Evolutionary conservation across 1,140 invertebrate genomes (phyloP), one percentile per base, ranked within the genome.

Genomic region (Drosophila repletoides): DNA sequence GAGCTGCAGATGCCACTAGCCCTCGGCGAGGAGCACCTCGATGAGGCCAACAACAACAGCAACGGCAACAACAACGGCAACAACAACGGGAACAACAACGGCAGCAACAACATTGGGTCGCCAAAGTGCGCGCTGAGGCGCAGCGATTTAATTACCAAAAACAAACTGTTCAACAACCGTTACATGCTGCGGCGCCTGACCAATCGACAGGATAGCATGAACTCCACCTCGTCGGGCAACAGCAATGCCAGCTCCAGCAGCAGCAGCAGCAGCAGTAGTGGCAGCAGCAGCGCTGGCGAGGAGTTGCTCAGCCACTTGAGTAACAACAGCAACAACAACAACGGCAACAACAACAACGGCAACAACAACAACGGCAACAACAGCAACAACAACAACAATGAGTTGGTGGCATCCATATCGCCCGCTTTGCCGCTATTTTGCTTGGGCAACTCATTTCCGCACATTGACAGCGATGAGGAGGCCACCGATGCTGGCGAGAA

Each of bases 391-490:
- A 63, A 60, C 7, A 40, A 26, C 15, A 56, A 49, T 36, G 56
- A 63, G 24, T 31, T 71, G 22, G 43, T 41, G 40, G 64, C 59
- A 52, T 88, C 76, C 34, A 86, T 43, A 9, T 89, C 88, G 31
- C 88, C 88, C 22, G 76, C 88, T 5, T 58, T 90, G 65, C 92
- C 92, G 12, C 92, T 92, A 81, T 94, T 94, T 76, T 93, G 94
- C 87, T 90, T 94, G 52, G 93, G 92, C 5, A 93, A 93, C n/a
- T 93, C 93, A 58, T 94, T 94, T 89, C 92, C 92, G 38, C 94
- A 94, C 88, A 94, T 94, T 69, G 94, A 94, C 88, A 94, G 93
- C 75, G 94, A 94, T 74, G 94, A 94, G 61, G 94, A 94, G 76
- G 93, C 93, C 46, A 92, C 93, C 68, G 91, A 91, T 53, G 59